Conservation (phyloP, 2,888 invertebrate genomes). For the Theodoxus fluviatilis region DNA sequence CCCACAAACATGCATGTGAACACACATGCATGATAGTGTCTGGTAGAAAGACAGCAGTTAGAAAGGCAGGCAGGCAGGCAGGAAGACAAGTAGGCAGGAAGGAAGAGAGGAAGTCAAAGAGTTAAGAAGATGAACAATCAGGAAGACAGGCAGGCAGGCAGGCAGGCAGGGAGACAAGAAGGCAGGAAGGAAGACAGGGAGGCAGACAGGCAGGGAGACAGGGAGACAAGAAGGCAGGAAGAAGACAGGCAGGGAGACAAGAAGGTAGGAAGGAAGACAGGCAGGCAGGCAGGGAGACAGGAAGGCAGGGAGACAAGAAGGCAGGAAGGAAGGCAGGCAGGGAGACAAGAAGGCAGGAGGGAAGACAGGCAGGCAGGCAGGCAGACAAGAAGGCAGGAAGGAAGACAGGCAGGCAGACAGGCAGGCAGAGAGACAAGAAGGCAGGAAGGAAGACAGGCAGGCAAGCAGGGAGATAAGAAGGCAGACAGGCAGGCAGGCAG, state of each 20-base stretch:
- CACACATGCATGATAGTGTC: too few relatives aligned
- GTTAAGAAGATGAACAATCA: too few relatives aligned
- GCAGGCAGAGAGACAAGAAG: neutral
- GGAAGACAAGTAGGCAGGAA: too few relatives aligned
- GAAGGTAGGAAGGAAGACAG: neutral
- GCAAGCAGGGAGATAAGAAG: too few relatives aligned
- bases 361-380: neutral
- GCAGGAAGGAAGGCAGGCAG: neutral
- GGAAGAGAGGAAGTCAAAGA: too few relatives aligned
- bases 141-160: too few relatives aligned
- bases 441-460: too few relatives aligned
- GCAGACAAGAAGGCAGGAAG: neutral
- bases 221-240: neutral
- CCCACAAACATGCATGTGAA: too few relatives aligned
- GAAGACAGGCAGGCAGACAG: neutral
- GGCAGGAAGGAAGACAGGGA: neutral
- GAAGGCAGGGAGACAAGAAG: neutral
- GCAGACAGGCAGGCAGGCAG: too few relatives aligned
- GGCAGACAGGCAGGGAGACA: neutral
- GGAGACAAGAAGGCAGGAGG: neutral
- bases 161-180: too few relatives aligned
- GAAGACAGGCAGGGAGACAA: neutral
- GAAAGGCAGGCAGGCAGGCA: too few relatives aligned
- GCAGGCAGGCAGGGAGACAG: neutral
- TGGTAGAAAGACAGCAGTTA: too few relatives aligned